Evolutionary conservation across 2,113 vertebrate genomes (phyloP), one percentile per base, ranked within the genome.

Genomic region (Colossoma macropomum): DNA sequence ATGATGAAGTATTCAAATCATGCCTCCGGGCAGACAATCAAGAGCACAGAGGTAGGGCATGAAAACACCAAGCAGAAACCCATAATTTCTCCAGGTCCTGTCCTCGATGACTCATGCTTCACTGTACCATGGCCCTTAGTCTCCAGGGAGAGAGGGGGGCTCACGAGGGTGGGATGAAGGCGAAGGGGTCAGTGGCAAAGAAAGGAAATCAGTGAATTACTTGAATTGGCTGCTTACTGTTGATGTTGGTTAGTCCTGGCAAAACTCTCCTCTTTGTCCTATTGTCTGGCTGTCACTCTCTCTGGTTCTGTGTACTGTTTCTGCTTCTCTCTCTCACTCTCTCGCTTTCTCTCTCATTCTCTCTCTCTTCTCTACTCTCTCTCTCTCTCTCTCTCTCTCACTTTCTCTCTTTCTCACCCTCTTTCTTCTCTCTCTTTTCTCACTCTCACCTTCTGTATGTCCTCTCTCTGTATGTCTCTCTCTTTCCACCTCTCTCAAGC

Each of bases 1-100:
- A 63, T 52, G 68, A 32, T 75, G 79, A 77, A 62, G 82, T 34
- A 70, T 50, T 65, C 60, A 65, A 87, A 82, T 84, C 23, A 54
- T 19, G 56, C 62, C 71, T 78, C 75, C 71, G 68, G 74, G 80
- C 69, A 78, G 79, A 75, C 79, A 81, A 78, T 82, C 75, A 84
- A 75, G 62, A 62, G 50, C 71, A 50, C 21, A 32, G 75, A 13
- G 50, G 66, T 78, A 62, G 70, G 45, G 63, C 52, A 75, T 9
- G 17, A 71, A 79, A 82, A 79, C 41, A 77, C 38, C 71, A 34
- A 50, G 59, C 45, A 41, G 56, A 27, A 63, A 50, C 27, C 54
- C 19, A 27, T 77, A 27, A 59, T 83, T 83, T 77, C 25, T 77
- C 63, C 48, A 5, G 62, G 34, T 11, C 48, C 41, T 56, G n/a